phyloP scores from a whole-genome alignment of 2,797 vertebrate genomes.

The Petrocephalus sullivani region DNA sequence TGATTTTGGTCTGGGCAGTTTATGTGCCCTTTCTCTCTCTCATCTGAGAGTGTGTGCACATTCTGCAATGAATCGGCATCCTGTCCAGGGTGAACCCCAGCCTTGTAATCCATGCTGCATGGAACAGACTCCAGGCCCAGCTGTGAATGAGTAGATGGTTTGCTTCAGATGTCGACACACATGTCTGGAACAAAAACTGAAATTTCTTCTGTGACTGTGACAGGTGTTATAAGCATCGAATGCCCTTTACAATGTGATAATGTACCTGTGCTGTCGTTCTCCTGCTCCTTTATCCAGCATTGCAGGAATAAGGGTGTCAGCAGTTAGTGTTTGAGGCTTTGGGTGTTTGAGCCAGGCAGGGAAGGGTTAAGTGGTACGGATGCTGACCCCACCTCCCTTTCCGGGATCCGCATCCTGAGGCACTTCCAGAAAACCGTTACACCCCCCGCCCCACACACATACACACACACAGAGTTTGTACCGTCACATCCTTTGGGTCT shows the following conservation, averaged over 20 bases:
- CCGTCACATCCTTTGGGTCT: neutral
- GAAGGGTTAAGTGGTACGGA: neutral
- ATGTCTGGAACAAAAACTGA: neutral
- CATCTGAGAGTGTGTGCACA: neutral
- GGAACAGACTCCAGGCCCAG: neutral
- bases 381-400: neutral
- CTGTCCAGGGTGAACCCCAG: neutral
- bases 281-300: neutral
- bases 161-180: neutral
- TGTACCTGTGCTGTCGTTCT: neutral
- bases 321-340: neutral
- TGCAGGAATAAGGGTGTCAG: neutral
- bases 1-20: neutral
- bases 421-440: neutral
- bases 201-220: neutral
- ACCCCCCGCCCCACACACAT: neutral
- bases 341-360: neutral
- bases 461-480: neutral
- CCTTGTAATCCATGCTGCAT: neutral
- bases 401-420: neutral
- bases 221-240: neutral
- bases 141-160: neutral
- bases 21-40: neutral
- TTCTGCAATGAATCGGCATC: neutral
- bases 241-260: neutral